A percentile compares a stretch with the other conserved stretches of the same genome.
Conservation (phyloP, 2,888 invertebrate genomes). For the Tholera decimalis region DNA sequence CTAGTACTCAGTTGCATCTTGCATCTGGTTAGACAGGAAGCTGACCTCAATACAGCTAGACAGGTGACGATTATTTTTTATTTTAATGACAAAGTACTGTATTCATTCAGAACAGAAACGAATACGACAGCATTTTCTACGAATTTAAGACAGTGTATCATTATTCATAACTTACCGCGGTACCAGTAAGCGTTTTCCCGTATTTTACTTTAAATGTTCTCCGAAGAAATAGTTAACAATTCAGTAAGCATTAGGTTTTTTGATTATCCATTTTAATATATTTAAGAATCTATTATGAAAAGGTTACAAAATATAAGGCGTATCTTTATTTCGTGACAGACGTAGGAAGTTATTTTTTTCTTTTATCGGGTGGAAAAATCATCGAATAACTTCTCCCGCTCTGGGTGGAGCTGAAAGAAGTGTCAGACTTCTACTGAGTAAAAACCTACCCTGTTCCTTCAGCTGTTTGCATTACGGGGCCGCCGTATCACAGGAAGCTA, state of each 20-base stretch:
- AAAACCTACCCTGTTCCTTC: too few species aligned
- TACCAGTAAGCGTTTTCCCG: conserved; percentile 12
- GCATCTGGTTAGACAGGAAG: neutral
- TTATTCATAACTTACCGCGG: conserved; percentile 34
- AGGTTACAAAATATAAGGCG: neutral
- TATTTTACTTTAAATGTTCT: conserved; percentile 4
- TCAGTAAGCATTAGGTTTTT: conserved; percentile 17
- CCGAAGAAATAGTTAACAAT: conserved; percentile 30
- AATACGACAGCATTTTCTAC: conserved; percentile 24
- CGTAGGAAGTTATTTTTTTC: too few species aligned
- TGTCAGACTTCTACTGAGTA: too few species aligned
- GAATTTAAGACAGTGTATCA: conserved; percentile 26
- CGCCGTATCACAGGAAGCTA: too few species aligned
- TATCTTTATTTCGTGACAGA: neutral
- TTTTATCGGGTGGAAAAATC: too few species aligned
- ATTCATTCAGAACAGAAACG: neutral
- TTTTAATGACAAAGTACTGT: neutral
- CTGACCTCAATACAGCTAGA: neutral
- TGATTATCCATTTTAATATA: neutral
- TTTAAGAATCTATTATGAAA: neutral
- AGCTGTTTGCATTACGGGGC: too few species aligned
- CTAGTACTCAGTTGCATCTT: neutral
- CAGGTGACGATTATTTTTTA: too few species aligned
- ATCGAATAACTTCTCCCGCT: too few species aligned
- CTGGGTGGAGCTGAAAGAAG: too few species aligned